Evolutionary conservation across 2,888 invertebrate genomes (phyloP).

Genomic region (Microctonus aethiopoides): DNA sequence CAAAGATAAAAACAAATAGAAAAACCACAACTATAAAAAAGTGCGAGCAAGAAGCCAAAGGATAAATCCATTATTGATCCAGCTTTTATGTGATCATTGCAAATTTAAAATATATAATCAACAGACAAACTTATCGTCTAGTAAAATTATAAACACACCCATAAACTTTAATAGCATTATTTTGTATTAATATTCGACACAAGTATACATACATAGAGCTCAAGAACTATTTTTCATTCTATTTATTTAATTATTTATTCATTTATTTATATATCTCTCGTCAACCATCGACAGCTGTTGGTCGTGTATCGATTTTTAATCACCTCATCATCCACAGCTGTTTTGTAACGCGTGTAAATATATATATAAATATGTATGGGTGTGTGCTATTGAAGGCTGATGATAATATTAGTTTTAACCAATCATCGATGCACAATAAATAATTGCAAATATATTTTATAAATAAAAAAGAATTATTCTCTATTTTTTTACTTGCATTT

Average conservation of each 20-base stretch:
- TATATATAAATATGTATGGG: not conserved
- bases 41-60: too few species aligned
- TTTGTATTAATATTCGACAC: not conserved
- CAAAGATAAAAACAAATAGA: not conserved
- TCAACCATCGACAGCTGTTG: conserved; percentile 9
- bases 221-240: not conserved
- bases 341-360: conserved; percentile 3
- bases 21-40: too few species aligned
- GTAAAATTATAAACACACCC: not conserved
- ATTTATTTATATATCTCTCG: not conserved
- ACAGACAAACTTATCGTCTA: not conserved
- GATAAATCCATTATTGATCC: not conserved
- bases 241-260: not conserved
- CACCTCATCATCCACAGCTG: conserved; percentile 11
- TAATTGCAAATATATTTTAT: not conserved
- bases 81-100: not conserved
- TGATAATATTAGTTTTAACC: not conserved
- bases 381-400: conserved; percentile 27
- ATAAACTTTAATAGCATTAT: not conserved
- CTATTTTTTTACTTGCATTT: conserved; percentile 7
- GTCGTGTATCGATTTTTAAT: conserved; percentile 29
- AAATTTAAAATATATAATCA: not conserved
- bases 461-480: not conserved
- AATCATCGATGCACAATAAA: not conserved
- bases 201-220: not conserved